Percentiles rank a stretch among this genome's conserved stretches.
These are phyloP conservation scores for Galeruca laticollis DNA, from an alignment of 2,888 invertebrate species.

Conservation along the genomic window DNA sequence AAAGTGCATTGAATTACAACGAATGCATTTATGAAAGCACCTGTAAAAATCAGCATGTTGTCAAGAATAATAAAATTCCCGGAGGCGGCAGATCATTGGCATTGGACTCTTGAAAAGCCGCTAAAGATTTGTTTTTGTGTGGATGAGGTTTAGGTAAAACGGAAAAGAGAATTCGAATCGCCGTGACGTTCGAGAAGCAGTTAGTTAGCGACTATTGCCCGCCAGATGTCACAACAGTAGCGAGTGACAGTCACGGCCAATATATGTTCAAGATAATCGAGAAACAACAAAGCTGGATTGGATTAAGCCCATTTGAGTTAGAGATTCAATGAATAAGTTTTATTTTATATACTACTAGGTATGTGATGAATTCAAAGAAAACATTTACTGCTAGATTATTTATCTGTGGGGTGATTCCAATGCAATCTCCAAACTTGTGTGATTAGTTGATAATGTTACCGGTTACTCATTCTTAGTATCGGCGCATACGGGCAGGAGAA, in stretches of 20 bases:
- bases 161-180: slow-evolving; percentile 39
- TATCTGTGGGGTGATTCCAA: too few species aligned
- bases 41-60: slow-evolving; percentile 5
- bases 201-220: slow-evolving; percentile 64
- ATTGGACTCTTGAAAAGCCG: slow-evolving; percentile 47
- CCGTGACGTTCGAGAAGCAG: slow-evolving; percentile 61
- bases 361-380: too few species aligned
- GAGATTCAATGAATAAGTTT: too few species aligned
- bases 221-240: slow-evolving; percentile 65
- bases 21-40: neutral
- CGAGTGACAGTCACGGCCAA: slow-evolving; percentile 63
- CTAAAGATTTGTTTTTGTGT: slow-evolving; percentile 54
- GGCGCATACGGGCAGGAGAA: too few species aligned
- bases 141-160: slow-evolving; percentile 47
- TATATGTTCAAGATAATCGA: slow-evolving; percentile 59
- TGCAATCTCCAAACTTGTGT: too few species aligned
- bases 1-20: neutral
- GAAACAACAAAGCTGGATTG: slow-evolving; percentile 53
- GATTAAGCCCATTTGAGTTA: slow-evolving; percentile 31
- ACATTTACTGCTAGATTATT: too few species aligned
- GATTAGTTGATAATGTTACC: too few species aligned
- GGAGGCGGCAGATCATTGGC: slow-evolving; percentile 7
- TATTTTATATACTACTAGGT: too few species aligned
- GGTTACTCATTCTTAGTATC: too few species aligned
- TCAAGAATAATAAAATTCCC: slow-evolving; percentile 9